Conservation (phyloP, 2,797 vertebrate species). For the Amblyraja radiata region DNA sequence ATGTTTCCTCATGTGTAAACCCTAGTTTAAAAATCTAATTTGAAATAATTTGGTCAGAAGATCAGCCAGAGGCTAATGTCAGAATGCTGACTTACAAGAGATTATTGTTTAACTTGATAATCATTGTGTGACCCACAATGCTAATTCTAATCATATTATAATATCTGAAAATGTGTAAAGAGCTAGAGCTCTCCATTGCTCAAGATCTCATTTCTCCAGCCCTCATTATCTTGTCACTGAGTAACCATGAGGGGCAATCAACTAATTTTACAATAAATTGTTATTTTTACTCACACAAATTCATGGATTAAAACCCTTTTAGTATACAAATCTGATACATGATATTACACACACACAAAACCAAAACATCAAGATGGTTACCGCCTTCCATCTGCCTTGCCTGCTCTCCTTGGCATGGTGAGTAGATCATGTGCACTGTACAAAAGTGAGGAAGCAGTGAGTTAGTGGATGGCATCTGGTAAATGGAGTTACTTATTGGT, state of each 20-base stretch:
- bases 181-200: neutral
- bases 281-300: too few relatives aligned
- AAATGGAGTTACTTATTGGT: neutral
- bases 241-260: neutral
- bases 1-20: neutral
- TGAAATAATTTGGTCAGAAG: constrained; percentile 21
- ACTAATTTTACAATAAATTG: neutral
- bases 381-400: neutral
- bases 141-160: neutral
- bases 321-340: neutral
- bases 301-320: neutral
- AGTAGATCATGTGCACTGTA: neutral
- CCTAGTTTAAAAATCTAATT: neutral
- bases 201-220: neutral
- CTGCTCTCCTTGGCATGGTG: neutral
- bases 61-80: neutral
- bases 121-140: neutral
- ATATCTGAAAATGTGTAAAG: neutral
- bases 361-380: neutral
- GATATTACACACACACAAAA: neutral
- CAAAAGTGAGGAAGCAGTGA: neutral
- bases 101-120: neutral
- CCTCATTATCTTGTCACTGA: neutral
- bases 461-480: neutral
- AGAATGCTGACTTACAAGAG: neutral